Percentiles rank a stretch among this genome's conserved stretches.
Evolutionary conservation across 2,888 invertebrate genomes (phyloP).

Genomic region (Caenorhabditis japonica): DNA sequence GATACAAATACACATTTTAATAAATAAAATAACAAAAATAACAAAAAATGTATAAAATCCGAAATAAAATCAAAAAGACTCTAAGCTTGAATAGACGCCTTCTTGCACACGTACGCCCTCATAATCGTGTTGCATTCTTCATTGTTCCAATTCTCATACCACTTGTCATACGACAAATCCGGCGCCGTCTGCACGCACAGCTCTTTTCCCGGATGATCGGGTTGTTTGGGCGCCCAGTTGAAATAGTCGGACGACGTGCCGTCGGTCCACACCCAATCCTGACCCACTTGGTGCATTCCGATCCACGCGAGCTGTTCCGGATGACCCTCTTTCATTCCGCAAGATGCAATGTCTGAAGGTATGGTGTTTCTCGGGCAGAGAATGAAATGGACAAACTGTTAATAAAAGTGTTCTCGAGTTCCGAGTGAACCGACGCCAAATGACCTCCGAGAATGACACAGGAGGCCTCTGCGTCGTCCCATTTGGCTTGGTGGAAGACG

Average conservation of each 20-base stretch:
- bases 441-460: slow-evolving; percentile 43
- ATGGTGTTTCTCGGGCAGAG: not conserved
- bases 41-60: too few relatives aligned
- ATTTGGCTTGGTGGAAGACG: slow-evolving; percentile 44
- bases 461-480: slow-evolving; percentile 50
- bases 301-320: slow-evolving; percentile 53
- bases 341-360: slow-evolving; percentile 43
- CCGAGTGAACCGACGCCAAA: slow-evolving; percentile 42
- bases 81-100: slow-evolving; percentile 30
- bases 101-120: slow-evolving; percentile 53
- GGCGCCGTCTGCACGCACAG: slow-evolving; percentile 54
- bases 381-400: slow-evolving; percentile 27
- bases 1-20: too few relatives aligned
- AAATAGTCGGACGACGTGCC: slow-evolving; percentile 45
- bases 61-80: too few relatives aligned
- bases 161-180: slow-evolving; percentile 52
- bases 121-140: slow-evolving; percentile 35
- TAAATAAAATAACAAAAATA: too few relatives aligned
- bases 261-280: slow-evolving; percentile 55
- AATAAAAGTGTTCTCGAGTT: slow-evolving; percentile 52
- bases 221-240: slow-evolving; percentile 55
- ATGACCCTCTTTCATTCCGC: slow-evolving; percentile 53
- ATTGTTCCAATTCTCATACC: slow-evolving; percentile 57
- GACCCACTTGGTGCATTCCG: slow-evolving; percentile 42
- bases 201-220: slow-evolving; percentile 50